Evolutionary conservation across 1,140 invertebrate species (phyloP), one percentile per base, ranked within the genome.

Genomic region (Saccostrea echinata): DNA sequence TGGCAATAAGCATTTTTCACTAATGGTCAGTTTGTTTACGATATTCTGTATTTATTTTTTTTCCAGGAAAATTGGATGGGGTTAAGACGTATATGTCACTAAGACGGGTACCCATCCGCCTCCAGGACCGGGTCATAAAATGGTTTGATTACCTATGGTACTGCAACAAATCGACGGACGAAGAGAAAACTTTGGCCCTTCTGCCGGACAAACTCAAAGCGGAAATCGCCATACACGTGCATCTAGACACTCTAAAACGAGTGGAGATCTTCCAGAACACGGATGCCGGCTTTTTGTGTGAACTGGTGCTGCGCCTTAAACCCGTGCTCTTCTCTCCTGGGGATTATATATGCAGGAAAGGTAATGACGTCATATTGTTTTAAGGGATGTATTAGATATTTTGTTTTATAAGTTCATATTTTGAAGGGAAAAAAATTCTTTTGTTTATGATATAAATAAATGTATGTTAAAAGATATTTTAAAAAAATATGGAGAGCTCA

Each of bases 111-210:
- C 98, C 98, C 16, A 97, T 97, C 91, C 97, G 98, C 95, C 96
- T 99, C 68, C 98, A 99, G 95, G 98, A 98, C 91, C 99, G 99
- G 95, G 99, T 99, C 83, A 99, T 99, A 95, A 98, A 98, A 95
- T 99, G 98, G 98, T 99, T 99, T 95, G 98, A 99, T 96, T 99
- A 99, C 95, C 96, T 99, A 89, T 99, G 99, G 98, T 96, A 99
- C 89, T 99, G 98, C 88, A 98, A 99, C 96, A 99, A 99, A 95
- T 99, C 98, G 94, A 98, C 98, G 0, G 98, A 99, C 94, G 98
- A 99, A 94, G 98, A 99, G 94, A 97, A 97, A 95, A 93, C 93
- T 0, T 87, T 94, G 3, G 89, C 90, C 76, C 89, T 95, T 35
- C 90, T 95, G 61, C 88, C 96, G 96, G 98, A 99, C 95, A 99